Percentiles rank a stretch among this genome's conserved stretches.
phyloP scores from a whole-genome alignment of 2,113 vertebrate species.

The Gobio gobio region DNA sequence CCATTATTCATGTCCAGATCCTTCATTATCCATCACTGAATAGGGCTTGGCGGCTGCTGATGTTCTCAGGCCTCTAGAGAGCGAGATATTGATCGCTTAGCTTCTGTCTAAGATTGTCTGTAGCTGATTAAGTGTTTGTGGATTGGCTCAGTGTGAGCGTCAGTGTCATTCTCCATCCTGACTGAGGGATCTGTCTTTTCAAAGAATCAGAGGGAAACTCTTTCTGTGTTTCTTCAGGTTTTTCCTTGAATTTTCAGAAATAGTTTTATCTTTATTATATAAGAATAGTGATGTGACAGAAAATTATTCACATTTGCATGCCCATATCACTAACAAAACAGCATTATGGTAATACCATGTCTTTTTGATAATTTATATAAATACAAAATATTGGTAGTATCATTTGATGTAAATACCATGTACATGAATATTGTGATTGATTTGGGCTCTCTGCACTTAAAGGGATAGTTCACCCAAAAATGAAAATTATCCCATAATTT shows the following conservation, averaged over 20 bases:
- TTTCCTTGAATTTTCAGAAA: neutral
- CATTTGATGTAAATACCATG: too few relatives aligned
- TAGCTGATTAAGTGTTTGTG: slow-evolving; percentile 3
- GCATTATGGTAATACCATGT: too few relatives aligned
- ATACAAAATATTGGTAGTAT: too few relatives aligned
- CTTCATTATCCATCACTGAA: neutral
- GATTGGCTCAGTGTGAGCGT: neutral
- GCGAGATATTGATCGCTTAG: neutral
- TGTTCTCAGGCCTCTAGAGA: neutral
- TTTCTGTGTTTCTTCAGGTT: neutral
- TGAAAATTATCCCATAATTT: too few relatives aligned
- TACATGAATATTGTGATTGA: too few relatives aligned
- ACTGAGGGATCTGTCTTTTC: neutral
- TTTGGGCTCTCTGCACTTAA: too few relatives aligned
- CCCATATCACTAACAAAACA: neutral
- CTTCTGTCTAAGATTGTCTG: neutral
- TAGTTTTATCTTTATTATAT: neutral
- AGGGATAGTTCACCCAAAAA: too few relatives aligned
- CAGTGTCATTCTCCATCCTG: neutral
- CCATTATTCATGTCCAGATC: too few relatives aligned
- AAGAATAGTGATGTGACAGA: neutral
- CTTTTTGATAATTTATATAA: too few relatives aligned
- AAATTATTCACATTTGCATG: too few relatives aligned
- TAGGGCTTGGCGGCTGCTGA: neutral
- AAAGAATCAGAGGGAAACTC: neutral